phyloP scores from a whole-genome alignment of 2,113 vertebrate genomes.

The Ariopsis seemanni region DNA sequence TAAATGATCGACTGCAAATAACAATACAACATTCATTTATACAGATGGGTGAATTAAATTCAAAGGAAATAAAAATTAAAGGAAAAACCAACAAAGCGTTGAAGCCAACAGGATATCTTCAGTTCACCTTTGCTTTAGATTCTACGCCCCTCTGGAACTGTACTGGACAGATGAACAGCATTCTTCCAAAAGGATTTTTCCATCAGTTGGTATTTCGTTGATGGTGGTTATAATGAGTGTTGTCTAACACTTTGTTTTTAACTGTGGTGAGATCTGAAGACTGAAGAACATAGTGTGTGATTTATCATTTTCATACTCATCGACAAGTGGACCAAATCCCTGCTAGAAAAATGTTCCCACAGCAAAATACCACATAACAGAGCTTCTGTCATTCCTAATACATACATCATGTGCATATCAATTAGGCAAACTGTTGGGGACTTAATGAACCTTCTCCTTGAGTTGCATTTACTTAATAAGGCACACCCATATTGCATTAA shows the following conservation, averaged over 20 bases:
- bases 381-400: not conserved
- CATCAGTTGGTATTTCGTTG: not conserved
- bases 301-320: not conserved
- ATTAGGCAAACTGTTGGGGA: not conserved
- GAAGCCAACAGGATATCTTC: not conserved
- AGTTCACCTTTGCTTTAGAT: not conserved
- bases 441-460: not conserved
- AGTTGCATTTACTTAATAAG: not conserved
- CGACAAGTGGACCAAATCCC: not conserved
- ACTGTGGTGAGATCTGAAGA: not conserved
- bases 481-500: not conserved
- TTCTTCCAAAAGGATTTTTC: not conserved
- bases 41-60: not conserved
- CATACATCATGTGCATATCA: not conserved
- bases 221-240: not conserved
- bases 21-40: not conserved
- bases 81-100: not conserved
- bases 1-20: not conserved
- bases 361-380: not conserved
- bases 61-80: not conserved
- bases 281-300: not conserved
- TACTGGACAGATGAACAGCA: not conserved
- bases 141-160: not conserved
- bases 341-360: not conserved
- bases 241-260: not conserved